These are phyloP conservation scores for Catharus ustulatus DNA, from an alignment of 2,797 vertebrate species.

Conservation along the genomic window DNA sequence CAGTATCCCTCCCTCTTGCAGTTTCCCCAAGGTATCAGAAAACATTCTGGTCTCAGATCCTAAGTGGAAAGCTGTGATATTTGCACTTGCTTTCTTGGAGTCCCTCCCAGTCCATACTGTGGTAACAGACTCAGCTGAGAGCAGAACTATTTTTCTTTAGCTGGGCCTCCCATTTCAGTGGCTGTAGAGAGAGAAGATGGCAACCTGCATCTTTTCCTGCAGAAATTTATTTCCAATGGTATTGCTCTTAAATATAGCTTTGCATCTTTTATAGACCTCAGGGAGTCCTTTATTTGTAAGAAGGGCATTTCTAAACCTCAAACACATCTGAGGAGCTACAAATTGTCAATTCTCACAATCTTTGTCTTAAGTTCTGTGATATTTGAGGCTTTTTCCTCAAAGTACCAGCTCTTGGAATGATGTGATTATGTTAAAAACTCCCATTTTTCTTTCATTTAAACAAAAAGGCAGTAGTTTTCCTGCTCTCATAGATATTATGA, in stretches of 20 bases:
- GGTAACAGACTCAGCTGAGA: background rate
- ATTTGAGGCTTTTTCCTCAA: constrained; percentile 36
- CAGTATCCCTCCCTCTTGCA: background rate
- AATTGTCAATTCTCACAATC: background rate
- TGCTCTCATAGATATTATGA: background rate
- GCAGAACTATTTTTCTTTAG: background rate
- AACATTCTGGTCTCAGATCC: background rate
- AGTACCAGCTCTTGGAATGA: background rate
- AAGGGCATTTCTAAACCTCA: background rate
- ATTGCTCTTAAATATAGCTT: background rate
- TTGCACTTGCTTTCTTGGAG: constrained; percentile 17
- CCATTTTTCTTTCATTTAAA: constrained; percentile 27
- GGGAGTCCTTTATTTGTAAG: background rate
- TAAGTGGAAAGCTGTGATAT: constrained; percentile 1
- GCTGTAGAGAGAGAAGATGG: background rate
- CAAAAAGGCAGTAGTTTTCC: constrained; percentile 18
- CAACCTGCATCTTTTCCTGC: background rate
- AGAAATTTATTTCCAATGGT: background rate
- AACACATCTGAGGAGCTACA: background rate
- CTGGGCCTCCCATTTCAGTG: background rate
- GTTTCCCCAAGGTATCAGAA: background rate
- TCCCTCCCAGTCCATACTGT: background rate
- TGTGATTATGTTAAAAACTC: background rate
- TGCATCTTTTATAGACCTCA: background rate
- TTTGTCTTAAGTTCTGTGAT: background rate